phyloP scores from a whole-genome alignment of 2,888 invertebrate species.

The Caenorhabditis sp. region DNA sequence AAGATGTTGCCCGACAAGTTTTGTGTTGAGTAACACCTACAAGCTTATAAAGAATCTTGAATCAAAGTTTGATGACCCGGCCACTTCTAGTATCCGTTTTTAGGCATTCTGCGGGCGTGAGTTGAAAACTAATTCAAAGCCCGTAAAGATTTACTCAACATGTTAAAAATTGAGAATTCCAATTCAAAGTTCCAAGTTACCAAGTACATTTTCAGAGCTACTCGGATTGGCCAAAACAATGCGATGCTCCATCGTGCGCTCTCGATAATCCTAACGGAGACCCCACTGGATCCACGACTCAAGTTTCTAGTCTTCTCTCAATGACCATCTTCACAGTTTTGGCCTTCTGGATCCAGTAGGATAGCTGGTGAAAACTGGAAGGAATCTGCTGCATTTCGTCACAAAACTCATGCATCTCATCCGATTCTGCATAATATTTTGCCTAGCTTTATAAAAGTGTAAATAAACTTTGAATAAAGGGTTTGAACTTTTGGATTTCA shows the following conservation, averaged over 20 bases:
- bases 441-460: background rate
- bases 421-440: slow-evolving; percentile 6
- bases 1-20: too few relatives aligned
- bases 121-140: too few relatives aligned
- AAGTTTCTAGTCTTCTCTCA: background rate
- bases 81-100: too few relatives aligned
- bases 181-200: too few relatives aligned
- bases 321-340: background rate
- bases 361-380: background rate
- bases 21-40: too few relatives aligned
- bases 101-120: too few relatives aligned
- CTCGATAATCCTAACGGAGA: slow-evolving; percentile 32
- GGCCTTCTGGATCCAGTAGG: background rate
- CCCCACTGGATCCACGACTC: background rate
- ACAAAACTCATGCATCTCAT: slow-evolving; percentile 25
- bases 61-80: too few relatives aligned
- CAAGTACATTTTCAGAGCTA: slow-evolving; percentile 33
- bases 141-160: too few relatives aligned
- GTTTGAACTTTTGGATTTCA: background rate
- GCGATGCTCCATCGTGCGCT: slow-evolving; percentile 57
- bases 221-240: slow-evolving; percentile 52
- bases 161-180: too few relatives aligned
- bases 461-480: slow-evolving; percentile 7
- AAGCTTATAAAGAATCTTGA: too few relatives aligned
- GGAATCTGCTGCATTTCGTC: slow-evolving; percentile 30